phyloP scores from a whole-genome alignment of 2,888 invertebrate species.

The Cheilosia grossa region DNA sequence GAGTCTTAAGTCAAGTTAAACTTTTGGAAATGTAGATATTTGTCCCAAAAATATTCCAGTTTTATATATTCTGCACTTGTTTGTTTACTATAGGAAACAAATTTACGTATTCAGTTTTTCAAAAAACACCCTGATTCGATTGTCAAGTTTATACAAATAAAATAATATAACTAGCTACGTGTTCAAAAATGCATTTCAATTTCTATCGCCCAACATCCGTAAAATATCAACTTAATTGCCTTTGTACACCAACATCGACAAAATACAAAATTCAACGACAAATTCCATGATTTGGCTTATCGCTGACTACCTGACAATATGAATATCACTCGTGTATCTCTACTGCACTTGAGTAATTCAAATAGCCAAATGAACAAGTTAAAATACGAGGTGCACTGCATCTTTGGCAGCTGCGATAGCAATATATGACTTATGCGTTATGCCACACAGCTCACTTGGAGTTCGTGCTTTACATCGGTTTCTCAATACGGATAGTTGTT shows the following conservation, averaged over 20 bases:
- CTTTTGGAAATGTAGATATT: too few species aligned
- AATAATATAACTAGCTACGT: conserved; percentile 13
- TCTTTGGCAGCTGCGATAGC: conserved; percentile 1
- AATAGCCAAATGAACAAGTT: conserved; percentile 19
- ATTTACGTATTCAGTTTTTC: too few species aligned
- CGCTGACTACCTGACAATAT: conserved; percentile 37
- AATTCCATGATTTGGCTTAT: conserved; percentile 46
- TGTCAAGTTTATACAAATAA: background rate
- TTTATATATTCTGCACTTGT: too few species aligned
- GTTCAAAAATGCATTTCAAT: conserved; percentile 14
- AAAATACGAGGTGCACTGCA: conserved; percentile 15
- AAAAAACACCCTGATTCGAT: too few species aligned
- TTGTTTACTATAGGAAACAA: too few species aligned
- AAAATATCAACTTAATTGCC: conserved; percentile 32
- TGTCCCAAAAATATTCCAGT: too few species aligned
- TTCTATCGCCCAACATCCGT: conserved; percentile 17
- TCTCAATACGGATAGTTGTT: conserved; percentile 38
- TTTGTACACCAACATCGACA: conserved; percentile 7
- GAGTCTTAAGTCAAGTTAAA: too few species aligned
- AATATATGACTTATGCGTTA: conserved; percentile 21
- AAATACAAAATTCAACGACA: conserved; percentile 15
- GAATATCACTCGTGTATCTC: conserved; percentile 8
- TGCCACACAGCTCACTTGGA: conserved; percentile 3
- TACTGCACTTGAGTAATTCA: conserved; percentile 5
- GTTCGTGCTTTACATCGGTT: conserved; percentile 14